Evolutionary conservation across 2,113 vertebrate genomes (phyloP).

Genomic region (Salvelinus fontinalis): DNA sequence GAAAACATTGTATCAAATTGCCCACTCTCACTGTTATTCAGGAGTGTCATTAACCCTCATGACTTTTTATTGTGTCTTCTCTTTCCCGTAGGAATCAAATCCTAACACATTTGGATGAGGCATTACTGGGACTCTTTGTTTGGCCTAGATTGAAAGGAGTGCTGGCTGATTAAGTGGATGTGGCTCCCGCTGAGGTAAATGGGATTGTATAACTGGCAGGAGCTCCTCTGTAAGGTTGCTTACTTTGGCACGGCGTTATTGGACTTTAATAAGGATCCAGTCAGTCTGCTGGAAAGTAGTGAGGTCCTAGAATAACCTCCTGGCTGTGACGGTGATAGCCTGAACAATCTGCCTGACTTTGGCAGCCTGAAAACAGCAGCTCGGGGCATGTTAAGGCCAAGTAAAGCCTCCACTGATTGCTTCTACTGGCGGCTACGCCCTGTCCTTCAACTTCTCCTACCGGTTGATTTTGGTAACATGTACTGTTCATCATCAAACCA

Average conservation of each 20-base stretch:
- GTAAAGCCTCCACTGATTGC: neutral
- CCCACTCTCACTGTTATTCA: constrained; percentile 78
- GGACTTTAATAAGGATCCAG: constrained; percentile 49
- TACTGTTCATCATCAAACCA: neutral
- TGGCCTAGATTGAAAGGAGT: constrained; percentile 48
- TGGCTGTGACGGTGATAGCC: constrained; percentile 1
- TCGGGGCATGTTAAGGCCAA: neutral
- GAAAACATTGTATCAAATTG: constrained; percentile 72
- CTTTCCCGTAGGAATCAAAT: constrained; percentile 76
- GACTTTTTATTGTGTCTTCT: constrained; percentile 74
- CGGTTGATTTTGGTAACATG: neutral
- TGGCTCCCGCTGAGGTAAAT: constrained; percentile 62
- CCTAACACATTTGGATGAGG: constrained; percentile 61
- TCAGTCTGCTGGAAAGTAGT: constrained; percentile 25
- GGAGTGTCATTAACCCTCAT: constrained; percentile 81
- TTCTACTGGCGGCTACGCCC: neutral
- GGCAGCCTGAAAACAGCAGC: neutral
- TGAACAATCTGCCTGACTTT: neutral
- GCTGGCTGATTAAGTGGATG: constrained; percentile 64
- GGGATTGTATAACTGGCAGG: constrained; percentile 49
- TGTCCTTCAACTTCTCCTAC: neutral
- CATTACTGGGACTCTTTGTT: constrained; percentile 72
- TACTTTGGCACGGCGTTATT: constrained; percentile 19
- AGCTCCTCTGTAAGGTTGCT: constrained; percentile 40
- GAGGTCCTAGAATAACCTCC: neutral